phyloP scores from a whole-genome alignment of 2,888 invertebrate species.

The Diadromus collaris region DNA sequence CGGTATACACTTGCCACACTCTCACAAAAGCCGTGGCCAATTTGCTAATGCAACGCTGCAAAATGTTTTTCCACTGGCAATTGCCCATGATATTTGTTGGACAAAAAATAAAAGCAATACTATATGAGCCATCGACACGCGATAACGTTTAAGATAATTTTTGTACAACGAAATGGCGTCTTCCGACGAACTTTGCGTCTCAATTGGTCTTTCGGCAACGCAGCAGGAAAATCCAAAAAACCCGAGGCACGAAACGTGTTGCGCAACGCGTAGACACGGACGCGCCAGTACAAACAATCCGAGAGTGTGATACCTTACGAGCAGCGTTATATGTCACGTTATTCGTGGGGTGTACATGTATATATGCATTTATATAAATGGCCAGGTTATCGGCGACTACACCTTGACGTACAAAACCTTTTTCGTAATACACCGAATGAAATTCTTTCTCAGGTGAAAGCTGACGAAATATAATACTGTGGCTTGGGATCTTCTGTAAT shows the following conservation, averaged over 20 bases:
- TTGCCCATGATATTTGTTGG: neutral
- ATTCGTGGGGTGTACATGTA: neutral
- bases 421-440: slow-evolving; percentile 19
- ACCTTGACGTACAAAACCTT: neutral
- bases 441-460: slow-evolving; percentile 41
- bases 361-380: neutral
- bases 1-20: slow-evolving; percentile 49
- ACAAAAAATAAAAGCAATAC: neutral
- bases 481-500: neutral
- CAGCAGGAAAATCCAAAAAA: slow-evolving; percentile 18
- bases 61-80: slow-evolving; percentile 21
- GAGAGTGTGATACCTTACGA: neutral
- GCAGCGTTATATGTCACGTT: neutral
- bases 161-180: neutral
- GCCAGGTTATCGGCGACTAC: neutral
- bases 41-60: slow-evolving; percentile 25
- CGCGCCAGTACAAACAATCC: slow-evolving; percentile 8
- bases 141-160: neutral
- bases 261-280: slow-evolving; percentile 22
- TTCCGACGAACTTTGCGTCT: neutral
- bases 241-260: slow-evolving; percentile 4
- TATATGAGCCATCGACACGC: neutral
- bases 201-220: neutral
- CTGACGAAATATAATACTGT: slow-evolving; percentile 12
- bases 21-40: slow-evolving; percentile 5